A percentile compares a stretch with the other conserved stretches of the same genome.
Evolutionary conservation across 2,797 vertebrate species (phyloP).

Genomic region (Pangasius mekongensis): DNA sequence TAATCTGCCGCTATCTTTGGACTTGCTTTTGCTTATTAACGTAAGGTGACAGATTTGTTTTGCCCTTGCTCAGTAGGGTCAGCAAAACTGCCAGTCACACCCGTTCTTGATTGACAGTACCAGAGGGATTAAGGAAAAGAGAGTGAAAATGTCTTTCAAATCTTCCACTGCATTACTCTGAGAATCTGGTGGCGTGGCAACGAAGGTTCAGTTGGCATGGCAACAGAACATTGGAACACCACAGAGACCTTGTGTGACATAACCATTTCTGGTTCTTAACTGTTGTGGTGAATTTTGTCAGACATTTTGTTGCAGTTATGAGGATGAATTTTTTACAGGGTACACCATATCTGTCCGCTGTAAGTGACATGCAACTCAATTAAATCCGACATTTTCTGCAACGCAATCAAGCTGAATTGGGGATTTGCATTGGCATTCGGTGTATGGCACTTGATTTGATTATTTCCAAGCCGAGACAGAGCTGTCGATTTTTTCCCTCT

Average conservation of each 20-base stretch:
- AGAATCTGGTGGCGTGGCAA: constrained; percentile 56
- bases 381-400: constrained; percentile 31
- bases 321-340: not conserved
- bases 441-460: constrained; percentile 22
- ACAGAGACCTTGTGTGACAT: constrained; percentile 42
- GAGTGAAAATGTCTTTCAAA: constrained; percentile 52
- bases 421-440: constrained; percentile 13
- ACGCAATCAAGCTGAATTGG: not conserved
- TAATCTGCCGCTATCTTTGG: constrained; percentile 39
- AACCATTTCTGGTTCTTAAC: constrained; percentile 35
- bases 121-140: constrained; percentile 55
- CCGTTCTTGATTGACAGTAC: constrained; percentile 52
- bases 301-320: constrained; percentile 23
- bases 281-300: constrained; percentile 22
- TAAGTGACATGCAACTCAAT: constrained; percentile 4
- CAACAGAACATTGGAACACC: constrained; percentile 53
- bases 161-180: constrained; percentile 50
- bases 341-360: not conserved
- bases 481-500: not conserved
- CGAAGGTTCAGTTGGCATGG: constrained; percentile 54
- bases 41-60: constrained; percentile 52
- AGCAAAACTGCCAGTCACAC: constrained; percentile 51
- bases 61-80: constrained; percentile 44
- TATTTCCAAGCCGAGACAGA: not conserved
- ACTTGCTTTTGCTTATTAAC: constrained; percentile 46